Evolutionary conservation across 2,888 invertebrate genomes (phyloP).

Genomic region (Proisotoma minuta): DNA sequence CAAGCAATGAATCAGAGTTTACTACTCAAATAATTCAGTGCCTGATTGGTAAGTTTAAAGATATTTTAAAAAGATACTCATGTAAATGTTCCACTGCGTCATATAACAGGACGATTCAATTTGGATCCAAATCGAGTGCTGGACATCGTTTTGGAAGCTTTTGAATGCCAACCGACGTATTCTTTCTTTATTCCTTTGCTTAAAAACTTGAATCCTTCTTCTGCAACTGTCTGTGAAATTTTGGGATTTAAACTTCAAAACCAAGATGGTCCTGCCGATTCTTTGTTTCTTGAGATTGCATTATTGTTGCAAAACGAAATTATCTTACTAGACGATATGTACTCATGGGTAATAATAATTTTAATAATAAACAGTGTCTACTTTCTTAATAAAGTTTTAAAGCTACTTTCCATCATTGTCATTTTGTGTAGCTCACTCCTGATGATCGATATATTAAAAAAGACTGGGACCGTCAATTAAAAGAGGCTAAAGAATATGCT

Average conservation of each 20-base stretch:
- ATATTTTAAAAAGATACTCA: neutral
- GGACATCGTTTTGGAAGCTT: slow-evolving; percentile 92
- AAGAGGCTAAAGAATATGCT: slow-evolving; percentile 80
- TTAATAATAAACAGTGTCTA: neutral
- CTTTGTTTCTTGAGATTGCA: slow-evolving; percentile 84
- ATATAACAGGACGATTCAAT: slow-evolving; percentile 90
- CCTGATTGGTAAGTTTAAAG: slow-evolving; percentile 66
- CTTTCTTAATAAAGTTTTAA: neutral
- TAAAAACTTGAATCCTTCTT: slow-evolving; percentile 81
- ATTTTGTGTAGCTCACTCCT: slow-evolving; percentile 65
- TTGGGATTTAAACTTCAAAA: slow-evolving; percentile 80
- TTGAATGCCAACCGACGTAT: slow-evolving; percentile 79
- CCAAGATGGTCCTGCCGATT: slow-evolving; percentile 52
- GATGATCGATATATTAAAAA: slow-evolving; percentile 74
- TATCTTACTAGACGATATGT: slow-evolving; percentile 79
- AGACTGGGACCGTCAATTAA: slow-evolving; percentile 75
- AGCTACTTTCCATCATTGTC: slow-evolving; percentile 8
- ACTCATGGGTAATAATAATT: slow-evolving; percentile 79
- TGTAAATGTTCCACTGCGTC: neutral
- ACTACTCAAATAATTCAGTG: slow-evolving; percentile 87
- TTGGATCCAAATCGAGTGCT: slow-evolving; percentile 96
- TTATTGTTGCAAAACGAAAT: slow-evolving; percentile 81
- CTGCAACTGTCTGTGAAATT: slow-evolving; percentile 84
- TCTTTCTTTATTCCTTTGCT: slow-evolving; percentile 80
- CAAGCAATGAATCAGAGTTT: slow-evolving; percentile 60